Percentiles rank a stretch among this genome's conserved stretches.
These are phyloP conservation scores for honey bee (Apis mellifera) DNA, from an alignment of 1,140 invertebrate genomes.

Conservation along the genomic window Amel_HAv3.1 CM009945.2:7440001-7440500, in stretches of 20 bases:
- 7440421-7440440: constrained; percentile 54
- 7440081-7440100: background rate
- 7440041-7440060: constrained; percentile 69
- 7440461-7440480: constrained; percentile 61
- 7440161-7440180: constrained; percentile 68
- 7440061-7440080: constrained; percentile 1
- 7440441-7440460: constrained; percentile 55
- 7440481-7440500: constrained; percentile 61
- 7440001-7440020: constrained; percentile 40
- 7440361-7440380: constrained; percentile 7
- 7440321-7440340: constrained; percentile 62
- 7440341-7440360: constrained; percentile 8
- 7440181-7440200: constrained; percentile 69
- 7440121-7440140: constrained; percentile 3
- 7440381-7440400: constrained; percentile 69
- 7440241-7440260: constrained; percentile 55
- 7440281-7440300: constrained; percentile 54
- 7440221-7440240: constrained; percentile 33
- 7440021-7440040: constrained; percentile 59
- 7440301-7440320: constrained; percentile 57
- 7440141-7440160: constrained; percentile 70
- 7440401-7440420: constrained; percentile 72
- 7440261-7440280: constrained; percentile 51
- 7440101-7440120: background rate
- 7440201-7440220: background rate